Conservation (phyloP, 2,113 vertebrate species). For the Desmodus rotundus region DNA sequence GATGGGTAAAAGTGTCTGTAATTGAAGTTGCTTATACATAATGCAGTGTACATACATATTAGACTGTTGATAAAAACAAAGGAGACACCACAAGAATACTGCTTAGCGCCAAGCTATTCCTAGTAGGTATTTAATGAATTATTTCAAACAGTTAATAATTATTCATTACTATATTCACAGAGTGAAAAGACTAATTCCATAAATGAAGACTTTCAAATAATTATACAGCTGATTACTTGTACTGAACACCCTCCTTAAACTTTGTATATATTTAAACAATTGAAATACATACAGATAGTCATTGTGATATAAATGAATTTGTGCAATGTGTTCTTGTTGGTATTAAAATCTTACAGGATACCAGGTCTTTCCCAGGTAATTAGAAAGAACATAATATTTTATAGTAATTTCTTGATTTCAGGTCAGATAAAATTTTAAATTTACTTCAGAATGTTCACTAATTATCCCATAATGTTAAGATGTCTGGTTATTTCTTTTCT, state of each 20-base stretch:
- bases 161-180: not conserved
- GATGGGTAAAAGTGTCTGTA: not conserved
- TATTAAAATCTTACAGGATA: not conserved
- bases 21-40: not conserved
- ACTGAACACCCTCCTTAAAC: not conserved
- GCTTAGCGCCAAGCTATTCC: not conserved
- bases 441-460: not conserved
- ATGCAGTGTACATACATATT: not conserved
- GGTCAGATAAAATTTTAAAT: not conserved
- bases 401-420: not conserved
- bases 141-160: not conserved
- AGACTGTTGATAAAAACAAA: not conserved
- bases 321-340: not conserved
- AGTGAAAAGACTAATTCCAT: not conserved
- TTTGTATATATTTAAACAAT: not conserved
- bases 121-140: not conserved
- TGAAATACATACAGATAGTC: not conserved
- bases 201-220: not conserved
- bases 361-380: not conserved
- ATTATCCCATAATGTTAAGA: not conserved
- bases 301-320: not conserved
- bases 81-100: not conserved
- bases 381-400: not conserved
- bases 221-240: not conserved
- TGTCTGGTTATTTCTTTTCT: not conserved